A percentile compares a stretch with the other conserved stretches of the same genome.
phyloP scores from a whole-genome alignment of 2,888 invertebrate species.

The Hyposoter dolosus region DNA sequence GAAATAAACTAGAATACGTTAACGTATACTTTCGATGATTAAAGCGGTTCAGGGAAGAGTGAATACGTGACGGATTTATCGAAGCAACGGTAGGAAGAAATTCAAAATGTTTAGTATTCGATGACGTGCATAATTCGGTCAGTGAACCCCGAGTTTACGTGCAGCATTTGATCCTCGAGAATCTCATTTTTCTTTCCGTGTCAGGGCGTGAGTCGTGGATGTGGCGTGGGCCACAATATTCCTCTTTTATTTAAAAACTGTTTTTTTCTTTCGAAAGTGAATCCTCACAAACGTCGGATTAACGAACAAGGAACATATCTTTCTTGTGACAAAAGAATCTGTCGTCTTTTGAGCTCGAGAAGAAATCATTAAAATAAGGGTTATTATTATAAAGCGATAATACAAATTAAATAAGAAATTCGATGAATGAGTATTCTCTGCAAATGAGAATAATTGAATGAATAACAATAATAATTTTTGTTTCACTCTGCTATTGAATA shows the following conservation, averaged over 20 bases:
- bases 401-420: neutral
- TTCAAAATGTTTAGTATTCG: constrained; percentile 16
- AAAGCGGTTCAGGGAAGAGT: constrained; percentile 5
- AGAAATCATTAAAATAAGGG: neutral
- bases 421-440: neutral
- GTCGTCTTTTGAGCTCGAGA: neutral
- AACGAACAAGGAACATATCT: neutral
- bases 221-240: constrained; percentile 57
- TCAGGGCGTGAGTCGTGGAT: constrained; percentile 6
- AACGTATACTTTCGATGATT: constrained; percentile 6
- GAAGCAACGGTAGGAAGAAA: neutral
- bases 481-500: neutral
- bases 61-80: neutral
- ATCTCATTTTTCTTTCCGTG: constrained; percentile 25
- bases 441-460: neutral
- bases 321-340: constrained; percentile 8
- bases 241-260: constrained; percentile 58
- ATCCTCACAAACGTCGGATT: constrained; percentile 60
- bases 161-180: constrained; percentile 30
- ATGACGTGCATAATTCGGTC: constrained; percentile 55
- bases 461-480: neutral
- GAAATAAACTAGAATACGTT: neutral
- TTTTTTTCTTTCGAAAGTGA: constrained; percentile 74
- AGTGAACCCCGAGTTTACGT: constrained; percentile 44
- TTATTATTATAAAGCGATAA: neutral